phyloP scores from a whole-genome alignment of 2,113 vertebrate species.

The Lepisosteus osseus region DNA sequence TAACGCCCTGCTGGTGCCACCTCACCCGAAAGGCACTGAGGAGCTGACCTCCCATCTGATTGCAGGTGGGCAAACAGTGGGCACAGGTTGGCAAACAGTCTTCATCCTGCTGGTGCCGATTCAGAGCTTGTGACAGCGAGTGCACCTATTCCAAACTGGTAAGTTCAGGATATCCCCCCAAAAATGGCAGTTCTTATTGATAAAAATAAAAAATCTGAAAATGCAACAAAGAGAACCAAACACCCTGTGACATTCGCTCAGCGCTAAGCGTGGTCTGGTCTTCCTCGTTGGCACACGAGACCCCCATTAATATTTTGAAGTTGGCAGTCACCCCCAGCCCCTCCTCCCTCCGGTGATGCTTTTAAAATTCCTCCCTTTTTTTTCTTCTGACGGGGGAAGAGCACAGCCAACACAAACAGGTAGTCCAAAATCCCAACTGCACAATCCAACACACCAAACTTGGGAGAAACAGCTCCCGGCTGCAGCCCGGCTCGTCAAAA shows the following conservation, averaged over 20 bases:
- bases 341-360: not conserved
- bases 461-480: slow-evolving; percentile 63
- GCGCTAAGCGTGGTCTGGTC: slow-evolving; percentile 25
- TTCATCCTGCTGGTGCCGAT: no score
- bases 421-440: slow-evolving; percentile 53
- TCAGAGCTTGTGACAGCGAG: no score
- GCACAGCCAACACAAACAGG: slow-evolving; percentile 61
- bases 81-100: no score
- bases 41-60: no score
- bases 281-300: slow-evolving; percentile 42
- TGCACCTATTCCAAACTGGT: no score
- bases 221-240: slow-evolving; percentile 17
- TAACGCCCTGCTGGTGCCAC: no score
- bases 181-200: no score
- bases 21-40: no score
- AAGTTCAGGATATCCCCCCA: no score
- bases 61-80: no score
- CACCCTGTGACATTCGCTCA: slow-evolving; percentile 35
- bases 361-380: slow-evolving; percentile 12
- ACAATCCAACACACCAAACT: slow-evolving; percentile 72
- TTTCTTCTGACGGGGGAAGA: slow-evolving; percentile 24
- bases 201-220: slow-evolving; percentile 5
- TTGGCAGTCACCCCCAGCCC: slow-evolving; percentile 32
- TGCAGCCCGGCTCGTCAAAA: slow-evolving; percentile 36
- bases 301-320: slow-evolving; percentile 47